Percentiles rank a stretch among this genome's conserved stretches.
Conservation (phyloP, 2,888 invertebrate species). For the Standfussiana lucernea region DNA sequence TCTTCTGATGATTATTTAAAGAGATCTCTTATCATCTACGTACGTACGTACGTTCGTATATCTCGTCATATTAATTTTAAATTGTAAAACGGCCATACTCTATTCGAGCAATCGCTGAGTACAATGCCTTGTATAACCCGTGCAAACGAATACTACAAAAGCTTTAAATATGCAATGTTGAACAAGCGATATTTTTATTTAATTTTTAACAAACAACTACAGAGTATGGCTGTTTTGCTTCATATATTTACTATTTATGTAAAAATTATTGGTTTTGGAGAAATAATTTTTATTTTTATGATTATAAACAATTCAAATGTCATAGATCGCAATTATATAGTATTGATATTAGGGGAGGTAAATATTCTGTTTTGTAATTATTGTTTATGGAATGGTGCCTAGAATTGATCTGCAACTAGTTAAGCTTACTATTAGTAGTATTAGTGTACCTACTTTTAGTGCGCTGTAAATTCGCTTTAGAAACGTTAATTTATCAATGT, state of each 20-base stretch:
- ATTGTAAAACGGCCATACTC: slow-evolving; percentile 34
- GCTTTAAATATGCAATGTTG: slow-evolving; percentile 28
- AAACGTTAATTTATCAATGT: slow-evolving; percentile 87
- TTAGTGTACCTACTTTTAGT: slow-evolving; percentile 73
- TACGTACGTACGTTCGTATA: slow-evolving; percentile 30
- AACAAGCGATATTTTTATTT: slow-evolving; percentile 38
- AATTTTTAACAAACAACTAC: slow-evolving; percentile 23
- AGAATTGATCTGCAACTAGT: slow-evolving; percentile 85
- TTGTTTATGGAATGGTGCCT: slow-evolving; percentile 84
- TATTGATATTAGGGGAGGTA: slow-evolving; percentile 54
- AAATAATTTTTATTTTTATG: slow-evolving; percentile 38
- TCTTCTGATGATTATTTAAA: slow-evolving; percentile 40
- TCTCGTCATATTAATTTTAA: slow-evolving; percentile 28
- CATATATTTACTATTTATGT: slow-evolving; percentile 39
- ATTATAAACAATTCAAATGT: slow-evolving; percentile 47
- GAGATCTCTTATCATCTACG: slow-evolving; percentile 39
- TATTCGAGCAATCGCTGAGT: slow-evolving; percentile 8
- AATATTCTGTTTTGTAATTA: slow-evolving; percentile 67
- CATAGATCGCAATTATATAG: slow-evolving; percentile 43
- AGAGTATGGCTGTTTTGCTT: slow-evolving; percentile 43
- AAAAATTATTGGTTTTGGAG: slow-evolving; percentile 36
- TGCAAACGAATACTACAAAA: slow-evolving; percentile 29
- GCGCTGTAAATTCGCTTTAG: slow-evolving; percentile 86
- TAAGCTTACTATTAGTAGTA: slow-evolving; percentile 71
- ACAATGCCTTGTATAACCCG: slow-evolving; percentile 3